phyloP scores from a whole-genome alignment of 2,888 invertebrate species.

The Drosophila atroscutellata region DNA sequence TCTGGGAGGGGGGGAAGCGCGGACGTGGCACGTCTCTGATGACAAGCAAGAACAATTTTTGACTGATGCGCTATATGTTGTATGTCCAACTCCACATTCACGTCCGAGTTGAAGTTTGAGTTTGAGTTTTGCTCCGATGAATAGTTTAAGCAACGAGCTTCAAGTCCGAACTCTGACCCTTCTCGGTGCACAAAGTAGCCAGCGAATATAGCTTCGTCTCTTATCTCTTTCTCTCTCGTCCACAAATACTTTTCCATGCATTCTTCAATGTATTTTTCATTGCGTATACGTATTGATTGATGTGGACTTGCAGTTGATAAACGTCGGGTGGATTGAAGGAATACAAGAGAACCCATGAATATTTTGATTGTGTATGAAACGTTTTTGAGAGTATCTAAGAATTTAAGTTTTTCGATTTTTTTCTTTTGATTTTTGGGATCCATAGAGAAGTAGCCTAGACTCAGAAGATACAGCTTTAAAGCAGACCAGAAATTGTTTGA shows the following conservation, averaged over 20 bases:
- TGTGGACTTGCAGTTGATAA: constrained; percentile 43
- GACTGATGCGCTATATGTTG: constrained; percentile 77
- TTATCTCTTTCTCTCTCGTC: neutral
- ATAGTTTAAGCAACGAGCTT: constrained; percentile 63
- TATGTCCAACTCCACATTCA: constrained; percentile 38
- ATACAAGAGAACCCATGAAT: constrained; percentile 6
- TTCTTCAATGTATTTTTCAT: constrained; percentile 70
- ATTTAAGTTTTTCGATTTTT: neutral
- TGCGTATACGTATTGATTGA: constrained; percentile 69
- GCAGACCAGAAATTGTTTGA: constrained; percentile 7
- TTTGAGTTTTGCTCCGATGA: constrained; percentile 40
- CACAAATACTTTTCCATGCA: constrained; percentile 26
- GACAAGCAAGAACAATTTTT: constrained; percentile 78
- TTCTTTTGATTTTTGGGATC: neutral
- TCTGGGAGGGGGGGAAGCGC: constrained; percentile 14
- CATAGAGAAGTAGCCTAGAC: neutral
- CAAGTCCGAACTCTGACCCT: constrained; percentile 59
- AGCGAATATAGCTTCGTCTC: constrained; percentile 30
- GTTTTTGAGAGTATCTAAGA: neutral
- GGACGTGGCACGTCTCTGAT: constrained; percentile 73
- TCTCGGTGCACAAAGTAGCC: constrained; percentile 23
- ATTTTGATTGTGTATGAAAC: neutral
- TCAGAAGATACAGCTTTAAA: constrained; percentile 9
- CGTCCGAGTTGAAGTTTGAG: constrained; percentile 31
- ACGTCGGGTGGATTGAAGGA: neutral